Evolutionary conservation across 2,888 invertebrate species (phyloP).

Genomic region (Melieria omissa): DNA sequence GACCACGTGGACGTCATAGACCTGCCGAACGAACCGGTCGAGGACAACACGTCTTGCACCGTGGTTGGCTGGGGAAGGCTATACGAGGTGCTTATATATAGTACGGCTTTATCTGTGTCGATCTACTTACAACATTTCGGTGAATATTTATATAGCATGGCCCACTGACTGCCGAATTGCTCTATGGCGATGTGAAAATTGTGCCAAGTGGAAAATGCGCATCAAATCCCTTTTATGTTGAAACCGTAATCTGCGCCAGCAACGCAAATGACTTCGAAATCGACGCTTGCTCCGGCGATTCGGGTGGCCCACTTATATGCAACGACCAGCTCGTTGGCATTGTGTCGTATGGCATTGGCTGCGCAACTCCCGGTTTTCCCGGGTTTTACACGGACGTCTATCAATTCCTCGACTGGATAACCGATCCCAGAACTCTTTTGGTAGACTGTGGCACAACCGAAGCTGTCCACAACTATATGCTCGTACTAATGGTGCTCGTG

Average conservation of each 20-base stretch:
- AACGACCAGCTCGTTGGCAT: constrained; percentile 42
- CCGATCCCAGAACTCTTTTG: too few species aligned
- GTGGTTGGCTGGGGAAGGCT: constrained; percentile 53
- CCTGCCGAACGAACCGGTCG: neutral
- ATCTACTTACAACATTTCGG: too few species aligned
- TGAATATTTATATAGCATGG: constrained; percentile 17
- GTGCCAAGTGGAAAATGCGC: neutral
- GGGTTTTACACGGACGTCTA: constrained; percentile 50
- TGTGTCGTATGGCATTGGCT: constrained; percentile 52
- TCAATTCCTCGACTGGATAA: constrained; percentile 13
- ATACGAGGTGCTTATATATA: constrained; percentile 42
- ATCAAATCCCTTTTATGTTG: neutral
- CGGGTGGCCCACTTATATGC: constrained; percentile 52
- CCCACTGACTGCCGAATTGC: constrained; percentile 32
- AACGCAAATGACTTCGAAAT: constrained; percentile 43
- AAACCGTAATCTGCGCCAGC: constrained; percentile 49
- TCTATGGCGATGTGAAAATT: constrained; percentile 47
- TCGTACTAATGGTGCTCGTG: too few species aligned
- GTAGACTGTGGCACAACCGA: too few species aligned
- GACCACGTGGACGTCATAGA: too few species aligned
- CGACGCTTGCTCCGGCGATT: constrained; percentile 53
- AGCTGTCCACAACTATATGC: too few species aligned
- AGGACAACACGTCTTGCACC: constrained; percentile 40
- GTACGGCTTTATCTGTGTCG: neutral
- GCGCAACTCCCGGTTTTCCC: constrained; percentile 43